Evolutionary conservation across 2,113 vertebrate species (phyloP).

Genomic region (Pavo muticus): DNA sequence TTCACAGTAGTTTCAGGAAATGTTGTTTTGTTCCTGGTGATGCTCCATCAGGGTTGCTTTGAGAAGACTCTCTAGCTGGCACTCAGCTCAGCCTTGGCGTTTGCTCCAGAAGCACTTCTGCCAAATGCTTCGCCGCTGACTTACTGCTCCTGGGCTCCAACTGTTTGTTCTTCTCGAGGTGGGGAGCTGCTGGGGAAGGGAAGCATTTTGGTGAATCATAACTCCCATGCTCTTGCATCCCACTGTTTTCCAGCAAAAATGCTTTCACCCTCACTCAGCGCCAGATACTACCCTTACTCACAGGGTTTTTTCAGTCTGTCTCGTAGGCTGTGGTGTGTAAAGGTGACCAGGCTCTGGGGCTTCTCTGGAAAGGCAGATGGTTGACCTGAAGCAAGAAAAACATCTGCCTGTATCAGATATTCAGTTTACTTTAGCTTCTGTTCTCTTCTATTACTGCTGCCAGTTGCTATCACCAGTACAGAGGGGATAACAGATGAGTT

Average conservation of each 20-base stretch:
- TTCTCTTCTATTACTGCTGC: not conserved
- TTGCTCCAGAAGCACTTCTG: not conserved
- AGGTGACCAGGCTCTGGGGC: not conserved
- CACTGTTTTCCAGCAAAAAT: not conserved
- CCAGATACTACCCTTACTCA: conserved; percentile 20
- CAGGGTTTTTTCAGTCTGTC: not conserved
- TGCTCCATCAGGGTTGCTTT: conserved; percentile 11
- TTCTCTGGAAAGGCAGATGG: not conserved
- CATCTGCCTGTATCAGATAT: not conserved
- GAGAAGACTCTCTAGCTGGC: conserved; percentile 19
- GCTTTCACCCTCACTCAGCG: not conserved
- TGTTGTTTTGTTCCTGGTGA: conserved; percentile 9
- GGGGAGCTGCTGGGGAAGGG: not conserved
- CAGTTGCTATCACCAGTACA: not conserved
- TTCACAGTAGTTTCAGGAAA: conserved; percentile 19
- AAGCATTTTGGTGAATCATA: conserved; percentile 16
- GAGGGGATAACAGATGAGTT: not conserved
- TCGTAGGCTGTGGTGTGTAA: not conserved
- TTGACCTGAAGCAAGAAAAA: not conserved
- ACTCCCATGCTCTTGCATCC: not conserved
- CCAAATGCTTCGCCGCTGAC: conserved; percentile 18
- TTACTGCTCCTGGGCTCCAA: not conserved
- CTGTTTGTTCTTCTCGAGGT: conserved; percentile 3
- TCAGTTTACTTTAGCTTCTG: not conserved
- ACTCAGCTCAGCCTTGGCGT: not conserved